phyloP scores from a whole-genome alignment of 2,888 invertebrate species.

The Dione juno region DNA sequence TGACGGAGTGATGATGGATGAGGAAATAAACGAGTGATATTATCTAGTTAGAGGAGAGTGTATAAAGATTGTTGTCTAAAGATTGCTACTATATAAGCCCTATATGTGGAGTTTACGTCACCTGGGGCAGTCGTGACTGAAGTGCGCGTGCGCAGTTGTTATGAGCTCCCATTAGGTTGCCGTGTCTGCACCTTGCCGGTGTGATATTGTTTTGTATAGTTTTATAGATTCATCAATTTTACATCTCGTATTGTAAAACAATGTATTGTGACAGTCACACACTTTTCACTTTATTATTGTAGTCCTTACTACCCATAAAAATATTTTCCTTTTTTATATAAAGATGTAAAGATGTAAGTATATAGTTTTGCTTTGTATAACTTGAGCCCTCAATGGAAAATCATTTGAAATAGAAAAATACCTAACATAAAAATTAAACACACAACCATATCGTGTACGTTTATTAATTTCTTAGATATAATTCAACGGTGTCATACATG shows the following conservation, averaged over 20 bases:
- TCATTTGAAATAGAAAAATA: too few relatives aligned
- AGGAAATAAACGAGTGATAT: conserved; percentile 62
- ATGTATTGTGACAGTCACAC: background rate
- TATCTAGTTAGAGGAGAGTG: conserved; percentile 61
- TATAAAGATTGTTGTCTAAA: conserved; percentile 63
- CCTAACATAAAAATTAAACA: too few relatives aligned
- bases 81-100: conserved; percentile 53
- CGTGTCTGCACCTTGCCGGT: conserved; percentile 64
- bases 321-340: background rate
- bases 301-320: too few relatives aligned
- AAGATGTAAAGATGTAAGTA: too few relatives aligned
- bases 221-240: conserved; percentile 8
- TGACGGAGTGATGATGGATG: conserved; percentile 66
- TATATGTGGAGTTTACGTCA: conserved; percentile 58
- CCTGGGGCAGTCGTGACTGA: conserved; percentile 72
- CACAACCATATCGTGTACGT: too few relatives aligned
- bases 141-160: conserved; percentile 71
- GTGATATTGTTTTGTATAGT: conserved; percentile 31
- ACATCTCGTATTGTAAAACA: background rate
- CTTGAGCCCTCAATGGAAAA: too few relatives aligned
- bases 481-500: too few relatives aligned
- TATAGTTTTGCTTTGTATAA: too few relatives aligned
- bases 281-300: background rate
- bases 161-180: conserved; percentile 79
- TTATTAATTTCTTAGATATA: too few relatives aligned